Evolutionary conservation across 2,797 vertebrate species (phyloP).

Genomic region (Melanotaenia nigrans): DNA sequence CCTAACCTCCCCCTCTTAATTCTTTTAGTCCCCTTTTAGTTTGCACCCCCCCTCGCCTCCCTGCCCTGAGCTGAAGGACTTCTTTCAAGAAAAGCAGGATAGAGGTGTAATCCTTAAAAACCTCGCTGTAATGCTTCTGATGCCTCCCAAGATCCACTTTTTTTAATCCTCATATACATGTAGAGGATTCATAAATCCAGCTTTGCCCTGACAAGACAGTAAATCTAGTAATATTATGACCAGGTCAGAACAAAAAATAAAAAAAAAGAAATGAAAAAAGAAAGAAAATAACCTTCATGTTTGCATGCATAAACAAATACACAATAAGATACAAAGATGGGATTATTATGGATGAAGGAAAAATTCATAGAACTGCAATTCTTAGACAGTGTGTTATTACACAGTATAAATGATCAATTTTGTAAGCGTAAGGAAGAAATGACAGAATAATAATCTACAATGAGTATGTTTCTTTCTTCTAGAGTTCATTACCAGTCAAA

Average conservation of each 20-base stretch:
- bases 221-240: conserved; percentile 71
- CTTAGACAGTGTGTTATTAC: conserved; percentile 29
- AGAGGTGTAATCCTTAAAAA: conserved; percentile 82
- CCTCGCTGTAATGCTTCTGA: conserved; percentile 79
- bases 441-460: neutral
- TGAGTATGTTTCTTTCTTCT: neutral
- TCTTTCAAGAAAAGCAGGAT: conserved; percentile 83
- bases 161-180: conserved; percentile 81
- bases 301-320: neutral
- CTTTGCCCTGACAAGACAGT: conserved; percentile 68
- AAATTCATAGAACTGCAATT: conserved; percentile 40
- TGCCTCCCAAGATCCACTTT: conserved; percentile 78
- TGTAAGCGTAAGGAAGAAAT: neutral
- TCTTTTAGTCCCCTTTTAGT: conserved; percentile 66
- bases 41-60: conserved; percentile 12
- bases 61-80: conserved; percentile 59
- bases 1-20: conserved; percentile 57
- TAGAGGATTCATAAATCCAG: conserved; percentile 79
- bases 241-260: conserved; percentile 10
- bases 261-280: neutral
- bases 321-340: neutral
- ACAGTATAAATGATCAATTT: neutral
- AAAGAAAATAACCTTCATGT: neutral
- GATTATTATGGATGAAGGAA: conserved; percentile 8
- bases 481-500: neutral